Percentiles rank a stretch among this genome's conserved stretches.
These are phyloP conservation scores for Mormoops blainvillei DNA, from an alignment of 2,113 vertebrate genomes.

Conservation along the genomic window DNA sequence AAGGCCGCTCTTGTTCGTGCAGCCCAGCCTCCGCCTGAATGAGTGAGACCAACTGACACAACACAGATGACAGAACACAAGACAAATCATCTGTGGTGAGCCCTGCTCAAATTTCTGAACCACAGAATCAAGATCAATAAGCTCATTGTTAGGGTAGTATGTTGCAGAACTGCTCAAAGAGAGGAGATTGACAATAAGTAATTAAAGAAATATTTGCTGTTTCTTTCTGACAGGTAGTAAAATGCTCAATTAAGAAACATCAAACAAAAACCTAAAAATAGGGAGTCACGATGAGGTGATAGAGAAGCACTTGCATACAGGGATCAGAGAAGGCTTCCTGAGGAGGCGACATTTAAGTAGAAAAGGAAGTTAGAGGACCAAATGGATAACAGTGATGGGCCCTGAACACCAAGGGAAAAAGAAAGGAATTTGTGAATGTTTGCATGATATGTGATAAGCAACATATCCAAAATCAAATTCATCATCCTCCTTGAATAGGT, in stretches of 20 bases:
- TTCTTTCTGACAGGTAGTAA: not conserved
- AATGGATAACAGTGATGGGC: not conserved
- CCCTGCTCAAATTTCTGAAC: not conserved
- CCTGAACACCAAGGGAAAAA: not conserved
- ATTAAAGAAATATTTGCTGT: not conserved
- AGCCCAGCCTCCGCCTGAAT: not conserved
- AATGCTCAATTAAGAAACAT: not conserved
- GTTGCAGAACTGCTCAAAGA: not conserved
- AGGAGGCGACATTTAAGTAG: not conserved
- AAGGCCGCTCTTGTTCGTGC: not conserved
- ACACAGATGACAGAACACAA: not conserved
- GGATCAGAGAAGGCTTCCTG: not conserved
- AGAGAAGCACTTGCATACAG: not conserved
- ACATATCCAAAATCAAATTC: not conserved
- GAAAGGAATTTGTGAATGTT: not conserved
- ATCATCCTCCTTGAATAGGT: not conserved
- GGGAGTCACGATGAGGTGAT: not conserved
- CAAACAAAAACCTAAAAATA: not conserved
- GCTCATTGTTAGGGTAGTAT: not conserved
- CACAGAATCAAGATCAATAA: not conserved
- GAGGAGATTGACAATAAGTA: not conserved
- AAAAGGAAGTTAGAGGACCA: not conserved
- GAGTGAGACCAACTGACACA: not conserved
- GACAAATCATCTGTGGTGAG: not conserved
- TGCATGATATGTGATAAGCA: not conserved